phyloP scores from a whole-genome alignment of 2,797 vertebrate species.

The Muscicapa striata region DNA sequence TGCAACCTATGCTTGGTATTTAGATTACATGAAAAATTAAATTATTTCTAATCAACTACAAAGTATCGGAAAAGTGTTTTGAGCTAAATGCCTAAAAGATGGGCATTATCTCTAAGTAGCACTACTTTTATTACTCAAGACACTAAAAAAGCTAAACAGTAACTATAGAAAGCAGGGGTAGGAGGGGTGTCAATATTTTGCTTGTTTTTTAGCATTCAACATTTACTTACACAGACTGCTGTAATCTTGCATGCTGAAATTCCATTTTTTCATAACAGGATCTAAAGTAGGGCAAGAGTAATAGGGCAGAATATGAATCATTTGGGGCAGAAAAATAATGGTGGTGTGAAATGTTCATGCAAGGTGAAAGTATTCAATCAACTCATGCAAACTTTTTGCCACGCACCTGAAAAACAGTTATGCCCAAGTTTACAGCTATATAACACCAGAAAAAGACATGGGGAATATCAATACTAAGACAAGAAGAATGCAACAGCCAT shows the following conservation, averaged over 20 bases:
- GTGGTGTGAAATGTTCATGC: not conserved
- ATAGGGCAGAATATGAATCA: slow-evolving; percentile 38
- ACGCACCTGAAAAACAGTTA: not conserved
- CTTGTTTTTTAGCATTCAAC: not conserved
- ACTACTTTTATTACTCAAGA: not conserved
- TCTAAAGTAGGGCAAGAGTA: slow-evolving; percentile 78
- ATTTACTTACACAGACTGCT: slow-evolving; percentile 83
- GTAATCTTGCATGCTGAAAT: slow-evolving; percentile 90
- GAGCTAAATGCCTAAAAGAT: not conserved
- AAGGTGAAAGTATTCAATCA: not conserved
- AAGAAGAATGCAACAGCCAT: not conserved
- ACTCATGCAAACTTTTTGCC: not conserved
- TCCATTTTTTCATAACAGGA: slow-evolving; percentile 88
- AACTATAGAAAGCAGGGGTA: not conserved
- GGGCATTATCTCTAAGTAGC: not conserved
- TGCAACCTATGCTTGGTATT: not conserved
- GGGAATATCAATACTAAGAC: not conserved
- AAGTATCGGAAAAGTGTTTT: not conserved
- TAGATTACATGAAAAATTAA: not conserved
- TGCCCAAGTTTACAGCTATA: not conserved
- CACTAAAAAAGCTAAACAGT: not conserved
- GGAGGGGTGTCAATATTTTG: not conserved
- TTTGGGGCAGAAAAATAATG: not conserved
- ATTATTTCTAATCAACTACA: not conserved
- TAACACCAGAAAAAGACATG: not conserved